Percentiles rank a stretch among this genome's conserved stretches.
Evolutionary conservation across 2,113 vertebrate species (phyloP).

Genomic region (Sula dactylatra): DNA sequence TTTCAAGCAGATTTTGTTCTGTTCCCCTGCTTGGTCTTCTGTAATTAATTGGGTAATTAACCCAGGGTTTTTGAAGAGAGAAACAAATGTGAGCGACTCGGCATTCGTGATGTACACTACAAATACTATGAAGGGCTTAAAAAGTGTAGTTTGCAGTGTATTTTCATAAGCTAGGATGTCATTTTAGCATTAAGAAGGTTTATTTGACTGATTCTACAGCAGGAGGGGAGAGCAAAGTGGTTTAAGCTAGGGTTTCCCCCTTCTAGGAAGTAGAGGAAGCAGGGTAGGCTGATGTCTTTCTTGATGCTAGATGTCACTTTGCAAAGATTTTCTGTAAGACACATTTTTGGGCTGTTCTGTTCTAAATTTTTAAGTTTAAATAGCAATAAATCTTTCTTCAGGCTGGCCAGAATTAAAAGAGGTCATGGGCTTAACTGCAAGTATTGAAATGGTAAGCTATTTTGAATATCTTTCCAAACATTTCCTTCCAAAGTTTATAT

Average conservation of each 20-base stretch:
- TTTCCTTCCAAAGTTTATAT: not conserved
- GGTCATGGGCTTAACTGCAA: not conserved
- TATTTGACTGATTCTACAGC: not conserved
- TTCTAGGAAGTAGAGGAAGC: not conserved
- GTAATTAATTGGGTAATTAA: not conserved
- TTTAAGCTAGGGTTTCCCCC: not conserved
- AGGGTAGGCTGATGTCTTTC: not conserved
- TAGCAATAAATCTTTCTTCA: not conserved
- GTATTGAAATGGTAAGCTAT: not conserved
- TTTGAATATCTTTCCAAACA: conserved; percentile 8
- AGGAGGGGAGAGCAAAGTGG: not conserved
- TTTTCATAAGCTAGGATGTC: not conserved
- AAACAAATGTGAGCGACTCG: not conserved
- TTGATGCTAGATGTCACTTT: not conserved
- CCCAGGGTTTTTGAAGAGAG: not conserved
- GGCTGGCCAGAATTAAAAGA: not conserved
- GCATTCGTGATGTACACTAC: not conserved
- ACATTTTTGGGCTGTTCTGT: not conserved
- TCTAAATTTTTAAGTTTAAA: conserved; percentile 3
- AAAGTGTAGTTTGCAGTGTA: not conserved
- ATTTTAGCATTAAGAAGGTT: not conserved
- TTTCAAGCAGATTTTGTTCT: not conserved
- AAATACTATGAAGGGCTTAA: not conserved
- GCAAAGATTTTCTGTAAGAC: not conserved
- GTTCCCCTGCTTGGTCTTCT: not conserved